Evolutionary conservation across 2,888 invertebrate genomes (phyloP), one percentile per base, ranked within the genome.

Genomic region (Plebejus melissa): DNA sequence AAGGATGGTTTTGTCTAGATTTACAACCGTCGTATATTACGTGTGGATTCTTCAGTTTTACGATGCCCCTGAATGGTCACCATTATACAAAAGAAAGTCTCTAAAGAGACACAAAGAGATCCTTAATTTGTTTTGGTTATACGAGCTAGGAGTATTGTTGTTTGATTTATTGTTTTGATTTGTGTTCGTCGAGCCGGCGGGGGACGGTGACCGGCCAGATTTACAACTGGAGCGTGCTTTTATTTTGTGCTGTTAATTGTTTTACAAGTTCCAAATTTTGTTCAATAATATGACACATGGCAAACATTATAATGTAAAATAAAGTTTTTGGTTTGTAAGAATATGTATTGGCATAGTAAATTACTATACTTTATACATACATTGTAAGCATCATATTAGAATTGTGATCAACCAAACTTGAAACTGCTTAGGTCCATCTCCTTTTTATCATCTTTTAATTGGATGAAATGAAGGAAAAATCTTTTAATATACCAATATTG

Each of bases 41-140:
- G 57, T 71, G 78, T 80, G 80, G 79, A 80, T 79, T 77, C 82
- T 83, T 82, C 81, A 84, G 86, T 83, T 88, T 87, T 86, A 86
- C 83, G 85, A 82, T 82, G 88, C 89, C 87, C 79, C 92, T 89
- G 91, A 91, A 91, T 88, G 92, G 91, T 87, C 85, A 84, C 79
- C 74, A 82, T 80, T 80, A 76, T 79, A 84, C 86, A 86, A 85
- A 83, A 80, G 83, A 80, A 79, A 77, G 79, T 76, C 71, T 76
- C 76, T 72, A 72, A 72, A 72, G 32, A 54, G 54, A 54, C 77
- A 83, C 83, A 84, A 83, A 80, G 78, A 76, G 75, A 79, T 79
- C 83, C 83, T 85, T 91, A 93, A 93, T 93, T 91, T 93, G 93
- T 93, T 92, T 93, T 93, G 93, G 92, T 93, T 90, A 84, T 82